Conservation (phyloP, 1,140 invertebrate species). For the Bombus soroeensis region DNA sequence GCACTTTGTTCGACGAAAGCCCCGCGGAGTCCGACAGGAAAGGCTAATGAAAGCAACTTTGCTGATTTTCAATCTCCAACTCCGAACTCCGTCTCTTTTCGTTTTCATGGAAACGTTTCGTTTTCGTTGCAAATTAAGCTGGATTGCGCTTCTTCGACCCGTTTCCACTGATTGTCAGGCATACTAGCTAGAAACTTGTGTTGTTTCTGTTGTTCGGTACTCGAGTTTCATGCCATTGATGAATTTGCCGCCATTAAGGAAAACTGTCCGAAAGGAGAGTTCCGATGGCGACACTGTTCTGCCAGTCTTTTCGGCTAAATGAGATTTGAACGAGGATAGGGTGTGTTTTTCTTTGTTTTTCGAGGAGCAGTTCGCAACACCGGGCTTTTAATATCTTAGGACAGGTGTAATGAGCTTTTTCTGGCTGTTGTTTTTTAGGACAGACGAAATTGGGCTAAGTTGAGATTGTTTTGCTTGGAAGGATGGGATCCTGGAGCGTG, state of each 20-base stretch:
- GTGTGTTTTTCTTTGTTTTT: too few relatives aligned
- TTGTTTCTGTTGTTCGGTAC: background rate
- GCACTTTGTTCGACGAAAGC: conserved; percentile 31
- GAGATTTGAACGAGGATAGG: background rate
- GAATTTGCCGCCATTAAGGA: conserved; percentile 7
- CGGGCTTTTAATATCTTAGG: background rate
- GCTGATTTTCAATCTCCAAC: conserved; percentile 21
- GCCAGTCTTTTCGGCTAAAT: background rate
- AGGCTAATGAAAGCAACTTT: conserved; percentile 27
- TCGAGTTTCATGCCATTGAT: conserved; percentile 1
- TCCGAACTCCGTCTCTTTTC: background rate
- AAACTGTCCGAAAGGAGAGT: too few relatives aligned
- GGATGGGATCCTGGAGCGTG: too few relatives aligned
- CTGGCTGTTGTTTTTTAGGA: background rate
- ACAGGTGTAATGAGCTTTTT: background rate
- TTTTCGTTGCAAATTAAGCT: conserved; percentile 29
- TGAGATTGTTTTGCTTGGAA: background rate
- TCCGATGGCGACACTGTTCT: background rate
- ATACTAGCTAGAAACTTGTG: background rate
- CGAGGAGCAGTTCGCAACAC: too few relatives aligned
- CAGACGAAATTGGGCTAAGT: background rate
- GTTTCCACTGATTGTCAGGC: background rate
- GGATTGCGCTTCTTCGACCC: conserved; percentile 10
- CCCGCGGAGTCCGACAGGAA: background rate
- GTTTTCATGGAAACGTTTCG: background rate